Base-by-base conservation (phyloP, 2,113 vertebrate genomes). In the Excalfactoria chinensis region DNA sequence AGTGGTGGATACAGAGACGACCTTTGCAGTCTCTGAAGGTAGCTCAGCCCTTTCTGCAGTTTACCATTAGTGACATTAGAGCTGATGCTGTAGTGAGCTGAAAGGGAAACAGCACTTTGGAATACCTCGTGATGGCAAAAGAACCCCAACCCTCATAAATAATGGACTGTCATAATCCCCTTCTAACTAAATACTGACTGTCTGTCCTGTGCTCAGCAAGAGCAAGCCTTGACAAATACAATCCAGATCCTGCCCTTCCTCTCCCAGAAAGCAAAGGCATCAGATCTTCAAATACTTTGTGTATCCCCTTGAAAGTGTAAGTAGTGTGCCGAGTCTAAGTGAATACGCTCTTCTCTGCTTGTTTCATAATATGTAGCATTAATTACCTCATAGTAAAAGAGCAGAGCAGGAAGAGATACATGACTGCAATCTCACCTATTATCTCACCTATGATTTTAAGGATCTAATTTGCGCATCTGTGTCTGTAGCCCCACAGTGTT, bases 161-260 rank as follows among this genome's bases (percentile, higher is more conserved):
- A 95, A 89, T 64, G 71, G 68, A 56, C 88, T 93, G 79, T 63
- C 51, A 77, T 46, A 84, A 90, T 60, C 32, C 30, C 35, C 64
- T 71, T 84, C 88, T 88, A 43, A 85, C 74, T 44, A 73, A 83
- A 76, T 16, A n/a, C 72, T n/a, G 75, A 66, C 75, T 93, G 91
- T 44, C 91, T 32, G 49, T 48, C 53, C 84, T 64, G 40, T 40
- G 82, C 85, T 88, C 72, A 74, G 71, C 2, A 7, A 90, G 79
- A 84, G 64, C 35, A 89, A 93, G 83, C 6, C 23, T 72, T 72
- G 56, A 69, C 49, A 93, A 93, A 93, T 93, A 58, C 6, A 53
- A 92, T 84, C 82, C 89, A 93, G 75, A 95, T 35, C 18, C 32
- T 74, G 28, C 37, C 16, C 34, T 53, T 73, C 11, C 13, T 64